phyloP scores from a whole-genome alignment of 2,113 vertebrate species.

The Athene cunicularia region DNA sequence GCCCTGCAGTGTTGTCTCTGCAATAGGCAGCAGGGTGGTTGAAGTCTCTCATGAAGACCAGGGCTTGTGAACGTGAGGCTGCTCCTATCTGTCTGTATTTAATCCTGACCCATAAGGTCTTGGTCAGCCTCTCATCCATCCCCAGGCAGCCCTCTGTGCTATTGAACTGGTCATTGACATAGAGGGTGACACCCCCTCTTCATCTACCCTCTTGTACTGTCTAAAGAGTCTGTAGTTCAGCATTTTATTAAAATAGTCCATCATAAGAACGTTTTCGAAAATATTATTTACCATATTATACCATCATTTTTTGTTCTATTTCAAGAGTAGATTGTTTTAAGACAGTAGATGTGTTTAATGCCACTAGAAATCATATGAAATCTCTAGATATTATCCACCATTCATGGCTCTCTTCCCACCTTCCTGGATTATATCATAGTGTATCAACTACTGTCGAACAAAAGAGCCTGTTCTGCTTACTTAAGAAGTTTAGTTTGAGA shows the following conservation, averaged over 20 bases:
- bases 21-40: no score
- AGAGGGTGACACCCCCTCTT: no score
- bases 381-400: neutral
- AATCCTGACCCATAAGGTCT: no score
- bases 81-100: no score
- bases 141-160: no score
- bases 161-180: no score
- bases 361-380: neutral
- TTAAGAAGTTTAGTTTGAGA: neutral
- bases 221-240: neutral
- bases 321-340: neutral
- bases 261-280: neutral
- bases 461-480: neutral
- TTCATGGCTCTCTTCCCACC: neutral
- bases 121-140: no score
- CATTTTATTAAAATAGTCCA: neutral
- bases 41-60: no score
- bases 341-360: neutral
- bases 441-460: neutral
- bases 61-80: no score
- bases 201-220: neutral
- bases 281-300: neutral
- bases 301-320: fast-evolving
- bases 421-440: neutral
- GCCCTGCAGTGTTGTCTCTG: no score